Base-by-base conservation (phyloP, 2,797 vertebrate genomes). In the Acanthopagrus latus region DNA sequence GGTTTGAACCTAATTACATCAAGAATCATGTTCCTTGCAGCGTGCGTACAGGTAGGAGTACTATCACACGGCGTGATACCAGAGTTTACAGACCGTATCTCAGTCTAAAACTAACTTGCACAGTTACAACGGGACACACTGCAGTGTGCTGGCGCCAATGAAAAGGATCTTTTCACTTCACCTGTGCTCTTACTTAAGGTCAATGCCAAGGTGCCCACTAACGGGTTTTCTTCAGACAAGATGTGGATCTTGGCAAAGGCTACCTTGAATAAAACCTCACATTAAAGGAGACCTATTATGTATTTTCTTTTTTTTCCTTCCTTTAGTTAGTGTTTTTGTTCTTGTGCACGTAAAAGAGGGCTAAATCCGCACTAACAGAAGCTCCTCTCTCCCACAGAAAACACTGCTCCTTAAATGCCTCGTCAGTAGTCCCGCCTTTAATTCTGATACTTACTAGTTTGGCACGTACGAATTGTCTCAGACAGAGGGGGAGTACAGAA, bases 111-210 rank as follows among this genome's bases (percentile, higher is more conserved):
- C 10, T 10, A 38, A 20, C 41, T 18, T 64, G 25, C 50, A 33
- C 29, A 57, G 10, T 65, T 20, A 16, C 63, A 50, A 6, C 21
- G 8, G 50, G 50, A 55, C 21, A 18, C 14, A 20, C 5, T 55
- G 20, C 16, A 17, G 51, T 60, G n/a, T 33, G 38, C 3, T 23
- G 23, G 66, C 33, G 8, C 14, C 41, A 13, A 65, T 55, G 44
- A 47, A 63, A 74, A 71, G 17, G 1, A 38, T 50, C 62, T 69
- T 75, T 69, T 58, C 55, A 69, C 56, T 65, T 88, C 80, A 88
- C 83, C 38, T 68, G 67, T 84, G 89, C 81, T 90, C 85, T 92
- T 89, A 91, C 67, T 71, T 71, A 44, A 80, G 65, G 81, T 88
- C 83, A 64, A 81, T 67, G 74, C 86, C 86, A 82, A 91, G 88